Evolutionary conservation across 2,797 vertebrate genomes (phyloP), one percentile per base, ranked within the genome.

Genomic region (Semaprochilodus insignis): DNA sequence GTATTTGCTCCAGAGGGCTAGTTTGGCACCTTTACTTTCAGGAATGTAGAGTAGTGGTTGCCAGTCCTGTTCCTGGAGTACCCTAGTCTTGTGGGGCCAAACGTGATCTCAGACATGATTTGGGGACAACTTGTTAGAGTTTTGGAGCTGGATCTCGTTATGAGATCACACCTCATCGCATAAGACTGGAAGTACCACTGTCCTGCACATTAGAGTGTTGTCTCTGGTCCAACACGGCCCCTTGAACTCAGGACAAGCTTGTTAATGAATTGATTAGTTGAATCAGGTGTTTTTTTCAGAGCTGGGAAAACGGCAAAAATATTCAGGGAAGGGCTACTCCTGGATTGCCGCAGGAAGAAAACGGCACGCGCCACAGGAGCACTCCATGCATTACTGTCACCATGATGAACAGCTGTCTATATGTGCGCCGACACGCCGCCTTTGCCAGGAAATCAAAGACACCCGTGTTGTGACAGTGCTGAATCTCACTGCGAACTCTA

Each of bases 321-420:
- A 6, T 14, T 3, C 16, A 40, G 34, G 65, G 19, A 65, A 34
- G 15, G 15, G 62, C 31, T 65, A 27, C 62, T 67, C 17, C 34
- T 3, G 34, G 65, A 48, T 48, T 57, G 59, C 25, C 23, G 74
- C 34, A 73, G 67, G 48, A n/a, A 25, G 31, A 6, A 55, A 65
- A 72, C 8, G 55, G 57, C 54, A 77, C 55, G 67, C 81, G 27
- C 72, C 21, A 51, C 40, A 70, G 59, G 57, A 54, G 31, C 21
- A n/a, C 70, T n/a, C 81, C 84, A 77, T 70, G 85, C 6, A 0
- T 77, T 89, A 85, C 86, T 84, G 93, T 89, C 54, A 78, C 17
- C 65, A 76, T 94, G 92, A 95, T 92, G 91, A 94, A 94, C 90
- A 79, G 51, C 84, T 85, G 89, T 88, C 84, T 87, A 89, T 89